Percentiles rank a stretch among this genome's conserved stretches.
phyloP scores from a whole-genome alignment of 1,140 invertebrate genomes.

The Megalopta genalis region DNA sequence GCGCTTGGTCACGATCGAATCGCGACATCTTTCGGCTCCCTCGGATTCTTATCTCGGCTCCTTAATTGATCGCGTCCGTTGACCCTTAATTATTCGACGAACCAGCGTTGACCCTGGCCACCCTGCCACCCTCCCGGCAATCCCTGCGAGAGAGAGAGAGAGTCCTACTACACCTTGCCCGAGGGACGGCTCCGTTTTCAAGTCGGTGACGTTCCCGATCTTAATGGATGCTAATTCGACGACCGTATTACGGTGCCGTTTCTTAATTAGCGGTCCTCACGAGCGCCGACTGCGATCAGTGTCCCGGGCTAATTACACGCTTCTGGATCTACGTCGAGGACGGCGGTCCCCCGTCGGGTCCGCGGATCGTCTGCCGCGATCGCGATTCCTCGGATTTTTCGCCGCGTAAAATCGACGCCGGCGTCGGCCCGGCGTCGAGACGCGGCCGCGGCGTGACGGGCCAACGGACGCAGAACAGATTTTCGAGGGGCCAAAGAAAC shows the following conservation, averaged over 20 bases:
- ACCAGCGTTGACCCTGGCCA: constrained; percentile 41
- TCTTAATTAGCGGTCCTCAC: constrained; percentile 64
- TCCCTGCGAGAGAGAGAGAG: background rate
- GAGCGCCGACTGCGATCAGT: constrained; percentile 52
- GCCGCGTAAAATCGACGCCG: no score
- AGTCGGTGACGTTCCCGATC: constrained; percentile 50
- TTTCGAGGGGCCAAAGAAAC: constrained; percentile 24
- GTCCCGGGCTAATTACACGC: constrained; percentile 61
- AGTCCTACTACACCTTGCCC: constrained; percentile 40
- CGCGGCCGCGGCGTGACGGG: background rate
- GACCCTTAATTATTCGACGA: constrained; percentile 67
- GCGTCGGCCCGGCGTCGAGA: no score
- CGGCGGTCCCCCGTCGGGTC: background rate
- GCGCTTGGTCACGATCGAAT: constrained; percentile 49
- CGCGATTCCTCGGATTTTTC: background rate
- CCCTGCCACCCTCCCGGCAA: background rate
- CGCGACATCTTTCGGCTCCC: constrained; percentile 48
- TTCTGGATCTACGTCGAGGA: constrained; percentile 28
- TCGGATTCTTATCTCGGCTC: constrained; percentile 46
- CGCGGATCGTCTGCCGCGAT: background rate
- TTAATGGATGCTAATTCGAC: constrained; percentile 69
- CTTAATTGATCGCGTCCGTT: constrained; percentile 64
- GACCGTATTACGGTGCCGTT: constrained; percentile 66
- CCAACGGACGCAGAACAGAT: background rate
- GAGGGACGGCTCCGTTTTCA: constrained; percentile 43